Percentiles rank a stretch among this genome's conserved stretches.
These are phyloP conservation scores for pig (Sus scrofa) DNA, from an alignment of 2,113 vertebrate genomes.

Conservation along the genomic window DNA sequence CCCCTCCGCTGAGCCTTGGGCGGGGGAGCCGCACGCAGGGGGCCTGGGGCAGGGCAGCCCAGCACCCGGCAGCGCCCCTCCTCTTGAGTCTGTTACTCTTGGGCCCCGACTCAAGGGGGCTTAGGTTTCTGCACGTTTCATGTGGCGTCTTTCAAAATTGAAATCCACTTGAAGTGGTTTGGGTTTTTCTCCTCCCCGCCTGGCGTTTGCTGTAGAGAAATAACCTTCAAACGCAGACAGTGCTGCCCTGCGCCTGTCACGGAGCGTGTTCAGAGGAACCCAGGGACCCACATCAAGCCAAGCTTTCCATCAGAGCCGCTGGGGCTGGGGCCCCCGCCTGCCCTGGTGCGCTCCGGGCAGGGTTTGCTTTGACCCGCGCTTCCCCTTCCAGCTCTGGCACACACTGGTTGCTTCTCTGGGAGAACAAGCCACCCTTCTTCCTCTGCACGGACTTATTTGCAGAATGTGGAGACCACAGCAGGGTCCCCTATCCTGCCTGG, in stretches of 20 bases:
- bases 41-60: background rate
- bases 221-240: constrained; percentile 65
- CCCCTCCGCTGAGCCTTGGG: background rate
- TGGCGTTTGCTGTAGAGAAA: constrained; percentile 59
- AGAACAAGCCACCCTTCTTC: constrained; percentile 45
- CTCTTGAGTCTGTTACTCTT: constrained; percentile 34
- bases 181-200: constrained; percentile 62
- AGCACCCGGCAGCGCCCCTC: background rate
- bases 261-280: constrained; percentile 44
- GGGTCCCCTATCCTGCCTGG: background rate
- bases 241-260: background rate
- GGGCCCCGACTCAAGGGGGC: constrained; percentile 65
- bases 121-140: constrained; percentile 81
- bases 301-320: constrained; percentile 43
- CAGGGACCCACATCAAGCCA: constrained; percentile 76
- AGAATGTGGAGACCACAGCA: background rate
- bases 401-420: background rate
- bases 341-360: background rate
- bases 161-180: constrained; percentile 85
- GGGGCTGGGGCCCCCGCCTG: background rate
- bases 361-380: background rate
- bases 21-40: background rate
- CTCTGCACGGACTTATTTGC: background rate
- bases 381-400: background rate
- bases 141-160: constrained; percentile 81